Evolutionary conservation across 2,113 vertebrate genomes (phyloP).

Genomic region (Cochlearius cochlearius): DNA sequence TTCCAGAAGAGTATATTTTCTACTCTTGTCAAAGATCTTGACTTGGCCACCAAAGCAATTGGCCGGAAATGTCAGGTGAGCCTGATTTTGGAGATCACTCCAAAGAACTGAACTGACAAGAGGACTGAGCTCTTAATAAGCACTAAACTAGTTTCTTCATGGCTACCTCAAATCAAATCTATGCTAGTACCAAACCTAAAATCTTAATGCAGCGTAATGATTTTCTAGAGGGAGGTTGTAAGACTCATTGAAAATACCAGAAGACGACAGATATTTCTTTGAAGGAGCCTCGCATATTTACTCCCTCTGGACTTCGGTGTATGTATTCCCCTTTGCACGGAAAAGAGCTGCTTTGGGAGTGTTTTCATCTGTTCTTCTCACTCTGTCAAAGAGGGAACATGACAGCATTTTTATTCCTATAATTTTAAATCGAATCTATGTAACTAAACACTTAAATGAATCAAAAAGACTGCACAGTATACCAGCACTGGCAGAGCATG

Average conservation of each 20-base stretch:
- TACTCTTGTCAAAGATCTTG: neutral
- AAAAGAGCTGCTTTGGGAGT: neutral
- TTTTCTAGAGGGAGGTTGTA: neutral
- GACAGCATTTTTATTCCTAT: neutral
- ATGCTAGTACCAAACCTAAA: neutral
- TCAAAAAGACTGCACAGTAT: neutral
- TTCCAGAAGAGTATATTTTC: neutral
- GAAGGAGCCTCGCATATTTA: neutral
- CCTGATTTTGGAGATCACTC: neutral
- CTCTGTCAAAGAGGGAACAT: neutral
- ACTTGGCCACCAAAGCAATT: neutral
- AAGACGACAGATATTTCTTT: neutral
- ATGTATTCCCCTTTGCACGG: neutral
- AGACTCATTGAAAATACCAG: neutral
- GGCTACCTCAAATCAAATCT: neutral
- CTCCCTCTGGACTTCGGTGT: neutral
- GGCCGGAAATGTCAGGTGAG: neutral
- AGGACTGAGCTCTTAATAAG: neutral
- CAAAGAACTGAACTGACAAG: neutral
- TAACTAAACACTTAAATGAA: neutral
- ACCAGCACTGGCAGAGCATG: neutral
- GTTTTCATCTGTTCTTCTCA: neutral
- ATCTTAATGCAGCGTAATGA: neutral
- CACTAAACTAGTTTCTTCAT: neutral
- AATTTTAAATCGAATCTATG: neutral